These are phyloP conservation scores for Drosophila neoperkinsi DNA, from an alignment of 2,888 invertebrate genomes.

Conservation along the genomic window DNA sequence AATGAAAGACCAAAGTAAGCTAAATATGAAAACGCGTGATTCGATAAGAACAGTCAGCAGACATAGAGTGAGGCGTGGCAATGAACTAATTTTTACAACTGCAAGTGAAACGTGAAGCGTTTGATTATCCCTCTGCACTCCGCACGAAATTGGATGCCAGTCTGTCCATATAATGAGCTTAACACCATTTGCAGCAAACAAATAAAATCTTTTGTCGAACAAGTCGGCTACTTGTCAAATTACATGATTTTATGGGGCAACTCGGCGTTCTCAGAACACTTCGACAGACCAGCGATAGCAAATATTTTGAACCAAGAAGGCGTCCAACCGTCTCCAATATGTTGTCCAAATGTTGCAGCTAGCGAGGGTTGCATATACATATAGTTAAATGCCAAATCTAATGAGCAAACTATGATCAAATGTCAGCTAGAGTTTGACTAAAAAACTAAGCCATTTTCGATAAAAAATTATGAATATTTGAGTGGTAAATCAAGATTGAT, in stretches of 20 bases:
- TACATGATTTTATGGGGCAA: slow-evolving; percentile 37
- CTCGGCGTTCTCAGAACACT: slow-evolving; percentile 14
- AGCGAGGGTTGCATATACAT: slow-evolving; percentile 16
- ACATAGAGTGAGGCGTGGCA: slow-evolving; percentile 29
- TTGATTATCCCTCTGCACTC: slow-evolving; percentile 66
- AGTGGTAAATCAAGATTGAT: background rate
- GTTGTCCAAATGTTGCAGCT: slow-evolving; percentile 15
- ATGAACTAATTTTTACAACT: slow-evolving; percentile 23
- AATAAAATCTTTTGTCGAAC: slow-evolving; percentile 28
- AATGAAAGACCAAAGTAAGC: background rate
- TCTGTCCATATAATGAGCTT: slow-evolving; percentile 8
- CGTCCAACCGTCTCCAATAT: slow-evolving; percentile 30
- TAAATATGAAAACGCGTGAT: slow-evolving; percentile 29
- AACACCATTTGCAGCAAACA: slow-evolving; percentile 18
- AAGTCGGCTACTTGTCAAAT: slow-evolving; percentile 52
- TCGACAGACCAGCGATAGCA: slow-evolving; percentile 1
- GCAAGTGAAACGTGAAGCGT: slow-evolving; percentile 52
- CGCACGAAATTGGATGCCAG: slow-evolving; percentile 40
- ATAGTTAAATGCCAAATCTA: background rate
- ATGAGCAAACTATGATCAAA: background rate
- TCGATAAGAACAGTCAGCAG: slow-evolving; percentile 46
- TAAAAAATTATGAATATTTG: background rate
- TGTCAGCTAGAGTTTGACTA: background rate
- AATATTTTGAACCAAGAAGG: slow-evolving; percentile 14
- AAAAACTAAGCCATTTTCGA: background rate